A percentile compares a stretch with the other conserved stretches of the same genome.
Evolutionary conservation across 2,113 vertebrate genomes (phyloP).

Genomic region (Tragelaphus imberbis): DNA sequence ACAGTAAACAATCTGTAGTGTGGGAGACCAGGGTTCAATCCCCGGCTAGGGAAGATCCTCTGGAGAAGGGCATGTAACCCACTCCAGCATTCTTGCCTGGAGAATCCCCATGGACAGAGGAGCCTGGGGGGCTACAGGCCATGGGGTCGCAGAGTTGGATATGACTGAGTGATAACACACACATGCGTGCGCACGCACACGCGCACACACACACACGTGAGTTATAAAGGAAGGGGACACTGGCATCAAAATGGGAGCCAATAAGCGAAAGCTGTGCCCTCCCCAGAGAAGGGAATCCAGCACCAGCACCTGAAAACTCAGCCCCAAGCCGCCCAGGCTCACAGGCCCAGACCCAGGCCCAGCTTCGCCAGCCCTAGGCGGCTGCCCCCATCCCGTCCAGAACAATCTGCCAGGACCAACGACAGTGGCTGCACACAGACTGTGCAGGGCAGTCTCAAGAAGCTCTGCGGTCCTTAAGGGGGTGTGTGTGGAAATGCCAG

Average conservation of each 20-base stretch:
- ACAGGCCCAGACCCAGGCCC: not conserved
- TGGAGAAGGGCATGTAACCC: not conserved
- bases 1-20: not conserved
- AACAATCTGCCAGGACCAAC: not conserved
- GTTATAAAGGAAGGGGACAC: not conserved
- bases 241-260: not conserved
- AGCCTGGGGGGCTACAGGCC: not conserved
- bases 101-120: not conserved
- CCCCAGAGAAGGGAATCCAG: not conserved
- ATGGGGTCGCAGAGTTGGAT: not conserved
- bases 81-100: not conserved
- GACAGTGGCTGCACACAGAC: fast-evolving
- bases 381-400: not conserved
- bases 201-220: not conserved
- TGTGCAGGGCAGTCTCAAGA: not conserved
- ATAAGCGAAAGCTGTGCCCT: not conserved
- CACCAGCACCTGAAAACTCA: not conserved
- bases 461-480: not conserved
- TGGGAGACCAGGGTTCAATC: not conserved
- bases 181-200: fast-evolving
- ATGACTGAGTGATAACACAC: not conserved
- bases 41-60: not conserved
- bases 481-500: not conserved
- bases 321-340: not conserved
- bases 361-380: fast-evolving